Evolutionary conservation across 2,797 vertebrate species (phyloP).

Genomic region (Leptoclinus maculatus): DNA sequence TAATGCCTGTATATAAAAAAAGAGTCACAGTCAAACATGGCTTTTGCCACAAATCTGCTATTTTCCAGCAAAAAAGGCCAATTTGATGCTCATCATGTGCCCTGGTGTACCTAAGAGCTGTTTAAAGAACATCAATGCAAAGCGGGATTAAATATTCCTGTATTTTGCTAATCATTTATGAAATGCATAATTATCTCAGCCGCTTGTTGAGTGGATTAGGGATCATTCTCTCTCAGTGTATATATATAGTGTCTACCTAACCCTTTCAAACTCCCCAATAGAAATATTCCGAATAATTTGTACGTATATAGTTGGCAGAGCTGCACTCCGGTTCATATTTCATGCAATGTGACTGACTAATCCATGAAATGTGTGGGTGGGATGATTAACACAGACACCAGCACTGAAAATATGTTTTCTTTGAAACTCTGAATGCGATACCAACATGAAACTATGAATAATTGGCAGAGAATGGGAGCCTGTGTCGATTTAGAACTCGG

Average conservation of each 20-base stretch:
- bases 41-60: conserved; percentile 77
- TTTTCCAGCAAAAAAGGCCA: conserved; percentile 81
- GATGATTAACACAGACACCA: conserved; percentile 86
- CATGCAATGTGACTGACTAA: conserved; percentile 84
- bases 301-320: conserved; percentile 82
- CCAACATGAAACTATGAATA: conserved; percentile 87
- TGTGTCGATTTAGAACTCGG: conserved; percentile 82
- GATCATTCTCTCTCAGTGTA: conserved; percentile 68
- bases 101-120: conserved; percentile 79
- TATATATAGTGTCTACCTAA: conserved; percentile 81
- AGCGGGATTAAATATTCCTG: conserved; percentile 85
- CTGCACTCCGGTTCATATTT: conserved; percentile 79
- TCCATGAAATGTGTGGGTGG: conserved; percentile 87
- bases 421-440: conserved; percentile 87
- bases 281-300: conserved; percentile 80
- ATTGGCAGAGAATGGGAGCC: conserved; percentile 84
- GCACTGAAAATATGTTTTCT: conserved; percentile 85
- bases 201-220: conserved; percentile 84
- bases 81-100: conserved; percentile 83
- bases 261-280: conserved; percentile 79
- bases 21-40: conserved; percentile 71
- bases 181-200: conserved; percentile 87
- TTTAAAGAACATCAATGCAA: conserved; percentile 83
- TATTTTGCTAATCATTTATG: conserved; percentile 87
- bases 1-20: conserved; percentile 59